These are phyloP conservation scores for Silurus lanzhouensis DNA, from an alignment of 2,797 vertebrate genomes.

Conservation along the genomic window DNA sequence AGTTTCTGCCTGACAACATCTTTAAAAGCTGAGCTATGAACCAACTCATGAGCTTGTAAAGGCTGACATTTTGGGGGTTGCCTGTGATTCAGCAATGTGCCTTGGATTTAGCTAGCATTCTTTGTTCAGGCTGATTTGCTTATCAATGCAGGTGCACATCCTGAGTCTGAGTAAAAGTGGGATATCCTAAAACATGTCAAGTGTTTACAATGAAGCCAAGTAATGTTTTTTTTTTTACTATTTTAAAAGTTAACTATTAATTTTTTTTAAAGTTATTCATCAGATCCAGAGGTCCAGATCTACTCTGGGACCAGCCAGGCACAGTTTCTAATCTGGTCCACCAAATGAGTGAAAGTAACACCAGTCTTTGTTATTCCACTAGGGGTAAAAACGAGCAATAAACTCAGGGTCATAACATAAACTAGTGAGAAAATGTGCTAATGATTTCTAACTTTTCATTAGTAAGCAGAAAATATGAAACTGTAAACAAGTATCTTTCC, in stretches of 20 bases:
- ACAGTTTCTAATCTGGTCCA: not conserved
- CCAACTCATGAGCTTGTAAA: slow-evolving; percentile 26
- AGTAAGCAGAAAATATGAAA: not conserved
- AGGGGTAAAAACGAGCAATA: slow-evolving; percentile 4
- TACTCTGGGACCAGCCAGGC: not conserved
- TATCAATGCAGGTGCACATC: not conserved
- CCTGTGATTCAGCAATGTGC: not conserved
- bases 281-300: not conserved
- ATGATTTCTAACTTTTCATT: not conserved
- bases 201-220: not conserved
- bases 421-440: not conserved
- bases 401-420: not conserved
- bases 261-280: not conserved
- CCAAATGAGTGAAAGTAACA: not conserved
- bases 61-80: slow-evolving; percentile 23
- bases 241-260: not conserved
- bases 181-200: not conserved
- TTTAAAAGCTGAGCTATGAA: slow-evolving; percentile 31
- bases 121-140: not conserved
- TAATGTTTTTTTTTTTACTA: not conserved
- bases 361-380: not conserved
- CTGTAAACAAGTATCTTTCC: not conserved
- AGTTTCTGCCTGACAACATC: slow-evolving; percentile 40
- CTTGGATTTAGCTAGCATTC: not conserved
- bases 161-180: not conserved